These are phyloP conservation scores for Nestor notabilis DNA, from an alignment of 2,113 vertebrate genomes.

Conservation along the genomic window DNA sequence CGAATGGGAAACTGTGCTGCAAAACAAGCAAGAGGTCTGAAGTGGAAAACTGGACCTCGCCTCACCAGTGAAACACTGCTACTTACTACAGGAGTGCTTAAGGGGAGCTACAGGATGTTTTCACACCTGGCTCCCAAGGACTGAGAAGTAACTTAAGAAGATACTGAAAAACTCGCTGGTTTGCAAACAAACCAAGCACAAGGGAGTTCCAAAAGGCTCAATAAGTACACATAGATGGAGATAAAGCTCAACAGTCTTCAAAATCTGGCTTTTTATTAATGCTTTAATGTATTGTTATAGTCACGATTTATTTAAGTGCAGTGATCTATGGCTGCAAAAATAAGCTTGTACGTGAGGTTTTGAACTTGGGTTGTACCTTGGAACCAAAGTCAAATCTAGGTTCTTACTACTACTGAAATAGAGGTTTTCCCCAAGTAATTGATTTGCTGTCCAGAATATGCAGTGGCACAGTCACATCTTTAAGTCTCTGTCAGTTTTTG, in stretches of 20 bases:
- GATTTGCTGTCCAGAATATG: not conserved
- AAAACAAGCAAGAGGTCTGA: not conserved
- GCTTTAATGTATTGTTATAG: not conserved
- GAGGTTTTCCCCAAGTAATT: not conserved
- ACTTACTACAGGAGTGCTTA: not conserved
- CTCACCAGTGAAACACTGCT: not conserved
- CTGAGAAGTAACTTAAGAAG: not conserved
- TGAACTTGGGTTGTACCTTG: not conserved
- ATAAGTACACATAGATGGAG: not conserved
- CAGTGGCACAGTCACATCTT: not conserved
- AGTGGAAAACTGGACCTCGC: not conserved
- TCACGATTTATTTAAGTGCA: not conserved
- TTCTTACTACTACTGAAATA: not conserved
- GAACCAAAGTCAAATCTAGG: not conserved
- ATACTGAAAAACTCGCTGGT: not conserved
- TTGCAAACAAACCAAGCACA: not conserved
- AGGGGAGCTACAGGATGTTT: not conserved
- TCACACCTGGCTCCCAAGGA: rapidly evolving
- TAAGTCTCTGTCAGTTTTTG: not conserved
- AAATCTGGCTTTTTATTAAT: not conserved
- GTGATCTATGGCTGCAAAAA: not conserved
- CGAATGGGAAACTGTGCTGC: not conserved
- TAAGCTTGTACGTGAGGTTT: rapidly evolving
- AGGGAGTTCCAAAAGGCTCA: not conserved
- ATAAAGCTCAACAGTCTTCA: not conserved